Evolutionary conservation across 2,888 invertebrate species (phyloP), one percentile per base, ranked within the genome.

Genomic region (Alviniconcha strummeri): DNA sequence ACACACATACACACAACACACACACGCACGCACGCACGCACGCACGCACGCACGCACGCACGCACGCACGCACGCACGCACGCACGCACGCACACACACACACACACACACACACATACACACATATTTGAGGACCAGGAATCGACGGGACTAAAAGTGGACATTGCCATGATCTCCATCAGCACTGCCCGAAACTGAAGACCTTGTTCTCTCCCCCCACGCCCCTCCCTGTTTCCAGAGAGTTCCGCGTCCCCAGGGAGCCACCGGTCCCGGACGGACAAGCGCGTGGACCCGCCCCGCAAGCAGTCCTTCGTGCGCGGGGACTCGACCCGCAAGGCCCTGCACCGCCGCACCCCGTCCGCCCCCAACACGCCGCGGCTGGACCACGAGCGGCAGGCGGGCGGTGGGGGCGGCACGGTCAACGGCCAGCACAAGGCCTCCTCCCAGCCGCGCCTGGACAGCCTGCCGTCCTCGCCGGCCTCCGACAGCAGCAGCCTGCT

Each of bases 301-400:
- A 83, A 77, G 79, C 89, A 89, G 75, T 89, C 90, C 4, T 92
- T 92, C 86, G 85, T 90, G 8, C 86, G 92, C 52, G 89, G 88
- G 52, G 92, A 92, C 72, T 88, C 89, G 17, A 89, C 90, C 77
- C 84, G 92, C n/a, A 88, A 88, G 52, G 90, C 90, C 19, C 86
- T 90, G 19, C 91, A 91, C 80, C 85, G 91, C n/a, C 88, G 90
- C 67, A 88, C 90, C 5, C 90, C 91, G 0, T 91, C 91, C 13
- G 92, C 90, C 69, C 91, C 91, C 4, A 87, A 88, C 71, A 91
- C 91, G 5, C 91, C 91, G 6, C 85, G 88, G 55, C 88, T 88
- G 77, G 89, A 90, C n/a, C 77, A 85, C 72, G 81, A 81, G 67
- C 72, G n/a, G 13, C 19, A 75, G 9, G 71, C 77, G 52, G 75